Percentiles rank a stretch among this genome's conserved stretches.
Conservation (phyloP, 2,113 vertebrate species). For the Mus musculus region DNA sequence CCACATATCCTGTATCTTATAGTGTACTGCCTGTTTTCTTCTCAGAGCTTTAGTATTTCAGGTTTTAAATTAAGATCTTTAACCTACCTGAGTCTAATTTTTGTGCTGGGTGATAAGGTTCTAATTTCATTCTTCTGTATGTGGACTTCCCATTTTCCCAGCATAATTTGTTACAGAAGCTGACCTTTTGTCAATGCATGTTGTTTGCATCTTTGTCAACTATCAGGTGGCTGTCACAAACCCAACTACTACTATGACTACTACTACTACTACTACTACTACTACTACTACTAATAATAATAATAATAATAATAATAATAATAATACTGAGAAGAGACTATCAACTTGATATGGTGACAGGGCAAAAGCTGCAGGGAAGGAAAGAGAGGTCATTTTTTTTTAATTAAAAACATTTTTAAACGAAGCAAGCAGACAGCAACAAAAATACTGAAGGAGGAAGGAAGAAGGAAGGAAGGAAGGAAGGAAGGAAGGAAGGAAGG, state of each 20-base stretch:
- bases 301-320: not conserved
- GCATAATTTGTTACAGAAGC: not conserved
- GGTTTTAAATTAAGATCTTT: not conserved
- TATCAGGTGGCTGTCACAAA: not conserved
- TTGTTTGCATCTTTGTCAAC: not conserved
- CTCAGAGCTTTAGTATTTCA: not conserved
- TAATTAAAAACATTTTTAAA: not conserved
- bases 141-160: not conserved
- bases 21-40: not conserved
- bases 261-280: no score
- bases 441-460: not conserved
- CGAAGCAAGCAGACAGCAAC: not conserved
- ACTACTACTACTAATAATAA: no score
- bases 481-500: no score
- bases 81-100: not conserved
- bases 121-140: not conserved
- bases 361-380: not conserved
- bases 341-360: not conserved
- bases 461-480: not conserved
- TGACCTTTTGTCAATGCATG: not conserved
- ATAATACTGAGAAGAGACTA: not conserved
- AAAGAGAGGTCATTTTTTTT: not conserved
- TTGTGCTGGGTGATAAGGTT: not conserved
- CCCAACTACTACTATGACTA: no score
- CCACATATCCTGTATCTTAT: not conserved